These are phyloP conservation scores for Gallinago media DNA, from an alignment of 2,113 vertebrate genomes.

Conservation along the genomic window DNA sequence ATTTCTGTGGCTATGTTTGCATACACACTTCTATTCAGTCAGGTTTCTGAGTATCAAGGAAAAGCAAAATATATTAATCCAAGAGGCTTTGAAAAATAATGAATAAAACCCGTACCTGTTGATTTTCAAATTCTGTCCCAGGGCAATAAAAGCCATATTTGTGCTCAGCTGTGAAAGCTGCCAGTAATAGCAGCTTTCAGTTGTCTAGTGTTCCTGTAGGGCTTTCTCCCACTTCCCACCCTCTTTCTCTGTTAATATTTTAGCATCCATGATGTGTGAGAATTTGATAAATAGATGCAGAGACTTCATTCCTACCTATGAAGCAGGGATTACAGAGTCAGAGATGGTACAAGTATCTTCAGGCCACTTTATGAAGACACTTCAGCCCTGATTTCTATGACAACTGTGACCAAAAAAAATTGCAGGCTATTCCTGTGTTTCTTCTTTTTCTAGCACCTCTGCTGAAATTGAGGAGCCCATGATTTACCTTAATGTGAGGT, in stretches of 20 bases:
- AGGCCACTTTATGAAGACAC: not conserved
- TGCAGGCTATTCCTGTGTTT: not conserved
- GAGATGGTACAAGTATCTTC: not conserved
- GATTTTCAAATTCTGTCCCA: not conserved
- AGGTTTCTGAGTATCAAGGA: not conserved
- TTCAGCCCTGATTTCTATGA: not conserved
- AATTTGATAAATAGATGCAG: not conserved
- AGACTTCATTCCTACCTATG: not conserved
- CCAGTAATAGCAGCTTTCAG: not conserved
- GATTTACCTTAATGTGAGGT: not conserved
- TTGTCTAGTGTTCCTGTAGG: not conserved
- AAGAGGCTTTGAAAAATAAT: not conserved
- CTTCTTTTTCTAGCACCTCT: not conserved
- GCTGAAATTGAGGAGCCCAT: not conserved
- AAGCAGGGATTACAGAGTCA: not conserved
- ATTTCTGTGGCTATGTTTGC: not conserved
- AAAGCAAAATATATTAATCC: not conserved
- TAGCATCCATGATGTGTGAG: accelerated
- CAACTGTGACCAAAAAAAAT: not conserved
- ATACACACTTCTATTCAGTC: not conserved
- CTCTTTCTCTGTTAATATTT: not conserved
- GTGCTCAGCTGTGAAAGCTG: not conserved
- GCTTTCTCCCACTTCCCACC: not conserved
- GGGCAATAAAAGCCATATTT: conserved; percentile 23
- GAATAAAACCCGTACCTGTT: not conserved